These are phyloP conservation scores for Pseudomyrmex concolor DNA, from an alignment of 1,140 invertebrate species.

Conservation along the genomic window DNA sequence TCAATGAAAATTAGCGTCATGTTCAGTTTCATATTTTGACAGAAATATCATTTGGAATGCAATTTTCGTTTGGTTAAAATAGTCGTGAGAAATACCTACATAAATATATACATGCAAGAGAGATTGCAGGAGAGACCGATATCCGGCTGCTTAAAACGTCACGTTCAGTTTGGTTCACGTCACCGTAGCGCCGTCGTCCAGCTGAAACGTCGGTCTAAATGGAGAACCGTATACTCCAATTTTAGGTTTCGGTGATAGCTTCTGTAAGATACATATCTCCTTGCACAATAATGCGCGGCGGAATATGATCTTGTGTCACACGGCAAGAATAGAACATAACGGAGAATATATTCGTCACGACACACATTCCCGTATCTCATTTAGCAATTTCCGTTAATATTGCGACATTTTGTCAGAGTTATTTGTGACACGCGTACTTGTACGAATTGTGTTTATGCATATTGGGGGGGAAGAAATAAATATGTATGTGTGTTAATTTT, in stretches of 20 bases:
- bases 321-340: conserved; percentile 4
- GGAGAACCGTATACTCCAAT: conserved; percentile 19
- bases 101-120: background rate
- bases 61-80: conserved; percentile 1
- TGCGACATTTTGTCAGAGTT: background rate
- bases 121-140: background rate
- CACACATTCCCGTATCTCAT: background rate
- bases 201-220: conserved; percentile 10
- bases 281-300: background rate
- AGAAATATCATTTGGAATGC: background rate
- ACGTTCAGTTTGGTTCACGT: conserved; percentile 33
- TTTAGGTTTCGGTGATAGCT: conserved; percentile 25
- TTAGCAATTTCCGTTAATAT: conserved; percentile 3
- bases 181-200: background rate
- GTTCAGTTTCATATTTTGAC: background rate
- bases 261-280: background rate
- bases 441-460: background rate
- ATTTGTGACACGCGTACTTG: background rate
- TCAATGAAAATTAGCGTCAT: background rate
- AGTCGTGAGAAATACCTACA: background rate
- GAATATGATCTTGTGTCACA: background rate
- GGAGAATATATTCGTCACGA: background rate
- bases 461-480: background rate
- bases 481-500: conserved; percentile 7
- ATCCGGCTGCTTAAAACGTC: conserved; percentile 44